Evolutionary conservation across 2,113 vertebrate species (phyloP).

Genomic region (Myotis brandtii): DNA sequence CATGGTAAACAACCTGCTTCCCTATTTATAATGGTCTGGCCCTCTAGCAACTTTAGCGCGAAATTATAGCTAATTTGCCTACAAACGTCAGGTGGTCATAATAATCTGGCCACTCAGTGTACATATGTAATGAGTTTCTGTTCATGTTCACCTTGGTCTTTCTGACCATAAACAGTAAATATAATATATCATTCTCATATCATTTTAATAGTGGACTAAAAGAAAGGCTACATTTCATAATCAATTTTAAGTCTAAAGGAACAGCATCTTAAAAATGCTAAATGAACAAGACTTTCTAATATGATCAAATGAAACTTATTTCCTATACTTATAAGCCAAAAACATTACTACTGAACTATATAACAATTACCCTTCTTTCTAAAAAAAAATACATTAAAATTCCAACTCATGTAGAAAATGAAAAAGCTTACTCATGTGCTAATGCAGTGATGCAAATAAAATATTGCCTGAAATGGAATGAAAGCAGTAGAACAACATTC

Average conservation of each 20-base stretch:
- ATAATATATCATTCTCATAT: constrained; percentile 36
- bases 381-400: constrained; percentile 68
- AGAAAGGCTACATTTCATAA: constrained; percentile 9
- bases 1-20: too few species aligned
- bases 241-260: constrained; percentile 49
- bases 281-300: constrained; percentile 30
- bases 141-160: constrained; percentile 10
- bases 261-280: constrained; percentile 26
- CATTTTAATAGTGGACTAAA: constrained; percentile 52
- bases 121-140: constrained; percentile 19
- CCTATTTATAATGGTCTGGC: too few species aligned
- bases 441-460: constrained; percentile 72
- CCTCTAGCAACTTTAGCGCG: too few species aligned
- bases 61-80: too few species aligned
- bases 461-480: constrained; percentile 75
- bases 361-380: constrained; percentile 27
- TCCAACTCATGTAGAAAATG: constrained; percentile 69
- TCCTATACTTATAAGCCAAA: not conserved
- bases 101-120: too few species aligned
- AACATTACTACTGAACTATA: not conserved
- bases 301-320: constrained; percentile 31
- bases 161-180: constrained; percentile 35
- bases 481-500: constrained; percentile 60
- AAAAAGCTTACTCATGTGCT: constrained; percentile 78
- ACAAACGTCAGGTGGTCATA: too few species aligned